These are phyloP conservation scores for Spisula subtruncata DNA, from an alignment of 2,888 invertebrate genomes.

Conservation along the genomic window DNA sequence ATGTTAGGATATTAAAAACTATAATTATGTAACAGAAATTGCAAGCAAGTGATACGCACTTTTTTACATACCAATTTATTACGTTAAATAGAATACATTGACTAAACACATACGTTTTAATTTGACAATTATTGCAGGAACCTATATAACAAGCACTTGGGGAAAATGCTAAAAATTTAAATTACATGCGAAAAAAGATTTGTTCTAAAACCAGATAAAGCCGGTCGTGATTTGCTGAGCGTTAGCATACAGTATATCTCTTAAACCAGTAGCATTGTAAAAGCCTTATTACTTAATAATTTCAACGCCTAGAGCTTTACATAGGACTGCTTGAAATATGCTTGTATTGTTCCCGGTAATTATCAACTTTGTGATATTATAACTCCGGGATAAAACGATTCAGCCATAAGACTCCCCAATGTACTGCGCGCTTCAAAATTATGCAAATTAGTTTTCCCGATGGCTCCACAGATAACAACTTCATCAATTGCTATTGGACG, in stretches of 20 bases:
- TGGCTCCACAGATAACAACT: conserved; percentile 42
- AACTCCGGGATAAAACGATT: conserved; percentile 59
- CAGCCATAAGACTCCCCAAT: conserved; percentile 56
- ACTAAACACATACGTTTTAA: conserved; percentile 2
- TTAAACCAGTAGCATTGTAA: conserved; percentile 48
- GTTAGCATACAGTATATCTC: conserved; percentile 50
- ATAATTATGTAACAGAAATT: no score
- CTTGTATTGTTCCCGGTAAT: conserved; percentile 66
- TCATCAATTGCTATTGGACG: conserved; percentile 57
- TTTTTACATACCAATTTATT: not conserved
- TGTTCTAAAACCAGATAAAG: conserved; percentile 46
- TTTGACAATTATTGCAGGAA: not conserved
- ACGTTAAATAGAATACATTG: not conserved
- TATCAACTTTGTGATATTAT: conserved; percentile 61
- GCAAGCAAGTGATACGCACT: not conserved
- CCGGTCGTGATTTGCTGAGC: conserved; percentile 47
- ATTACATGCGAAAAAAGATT: conserved; percentile 40
- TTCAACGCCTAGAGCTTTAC: conserved; percentile 54
- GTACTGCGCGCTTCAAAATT: conserved; percentile 44
- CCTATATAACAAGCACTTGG: not conserved
- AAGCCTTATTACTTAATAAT: conserved; percentile 48
- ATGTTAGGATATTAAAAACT: no score
- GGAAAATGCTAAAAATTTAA: conserved; percentile 30
- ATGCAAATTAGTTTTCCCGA: conserved; percentile 64
- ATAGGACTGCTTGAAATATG: conserved; percentile 55